phyloP scores from a whole-genome alignment of 2,797 vertebrate genomes.

The Chiroxiphia lanceolata region DNA sequence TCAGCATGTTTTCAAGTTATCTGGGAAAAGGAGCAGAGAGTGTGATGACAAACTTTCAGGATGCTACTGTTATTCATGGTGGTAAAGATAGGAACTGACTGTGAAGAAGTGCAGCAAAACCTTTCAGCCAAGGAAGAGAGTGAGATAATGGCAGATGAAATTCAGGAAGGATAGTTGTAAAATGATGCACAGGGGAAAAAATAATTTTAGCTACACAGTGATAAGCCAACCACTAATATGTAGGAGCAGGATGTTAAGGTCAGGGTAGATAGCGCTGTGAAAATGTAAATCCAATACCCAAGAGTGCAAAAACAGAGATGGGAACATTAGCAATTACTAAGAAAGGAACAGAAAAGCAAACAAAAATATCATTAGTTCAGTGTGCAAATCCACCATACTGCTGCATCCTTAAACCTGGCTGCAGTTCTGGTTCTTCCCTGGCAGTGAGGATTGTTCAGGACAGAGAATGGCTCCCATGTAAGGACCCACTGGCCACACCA shows the following conservation, averaged over 20 bases:
- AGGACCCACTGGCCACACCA: background rate
- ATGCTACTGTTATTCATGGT: background rate
- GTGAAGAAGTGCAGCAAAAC: background rate
- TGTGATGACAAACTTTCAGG: constrained; percentile 19
- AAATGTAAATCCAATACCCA: background rate
- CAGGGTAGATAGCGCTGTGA: background rate
- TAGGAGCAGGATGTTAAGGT: background rate
- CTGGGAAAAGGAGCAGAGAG: background rate
- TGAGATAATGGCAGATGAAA: constrained; percentile 38
- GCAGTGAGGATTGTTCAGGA: background rate
- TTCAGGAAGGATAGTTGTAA: background rate
- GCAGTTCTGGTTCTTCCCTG: background rate
- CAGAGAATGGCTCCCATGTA: background rate
- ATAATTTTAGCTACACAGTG: background rate
- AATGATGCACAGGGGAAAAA: background rate
- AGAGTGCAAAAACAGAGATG: background rate
- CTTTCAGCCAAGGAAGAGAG: background rate
- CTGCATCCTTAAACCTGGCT: background rate
- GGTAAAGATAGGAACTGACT: background rate
- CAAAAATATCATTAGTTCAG: background rate
- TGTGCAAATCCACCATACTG: background rate
- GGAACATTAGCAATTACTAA: background rate
- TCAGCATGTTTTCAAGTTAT: constrained; percentile 1
- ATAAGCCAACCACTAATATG: background rate
- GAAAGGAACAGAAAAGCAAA: background rate